Base-by-base conservation (phyloP, 1,140 invertebrate species). In the Drusus annulatus region DNA sequence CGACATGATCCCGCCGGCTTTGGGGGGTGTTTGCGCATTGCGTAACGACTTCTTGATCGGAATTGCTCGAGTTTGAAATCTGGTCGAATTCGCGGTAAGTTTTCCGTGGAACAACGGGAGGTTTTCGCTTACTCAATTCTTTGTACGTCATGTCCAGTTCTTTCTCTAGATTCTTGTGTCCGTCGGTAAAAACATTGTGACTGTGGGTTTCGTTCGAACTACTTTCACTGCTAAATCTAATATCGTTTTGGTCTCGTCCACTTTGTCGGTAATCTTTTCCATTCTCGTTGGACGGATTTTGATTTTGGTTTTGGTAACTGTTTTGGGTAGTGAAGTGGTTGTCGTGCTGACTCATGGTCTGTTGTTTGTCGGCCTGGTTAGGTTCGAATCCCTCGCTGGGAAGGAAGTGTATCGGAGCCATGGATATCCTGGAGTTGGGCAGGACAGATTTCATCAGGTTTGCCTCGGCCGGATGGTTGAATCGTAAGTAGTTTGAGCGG, bases 401-500 rank as follows among this genome's bases (percentile, higher is more conserved):
- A 78, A 81, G 89, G 84, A 92, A 93, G 68, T 90, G 91, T 80
- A 93, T 91, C 0, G 94, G 94, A 17, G 93, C 92, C 93, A 96
- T 95, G 3, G 95, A 96, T 56, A 96, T 94, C 83, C 95, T 90
- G 2, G 93, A 90, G 52, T 94, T 92, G 0, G 94, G 94, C 52
- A 95, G 86, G n/a, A 93, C 93, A 0, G 94, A 93, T 88, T 95
- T 96, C 89, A 97, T 94, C 77, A 96, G 91, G 84, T 94, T 93
- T 1, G 96, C 96, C 86, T 97, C 95, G 62, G 94, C 94, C 0
- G 96, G 96, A 88, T 97, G 95, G 86, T 98, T 98, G 89, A 97
- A 98, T 10, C 96, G 92, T 85, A 98, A 93, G 86, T 95, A 96
- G 85, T 95, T 96, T 13, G 96, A 97, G 36, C 95, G 91, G 19